phyloP scores from a whole-genome alignment of 2,888 invertebrate species.

The Nymphalis urticae region DNA sequence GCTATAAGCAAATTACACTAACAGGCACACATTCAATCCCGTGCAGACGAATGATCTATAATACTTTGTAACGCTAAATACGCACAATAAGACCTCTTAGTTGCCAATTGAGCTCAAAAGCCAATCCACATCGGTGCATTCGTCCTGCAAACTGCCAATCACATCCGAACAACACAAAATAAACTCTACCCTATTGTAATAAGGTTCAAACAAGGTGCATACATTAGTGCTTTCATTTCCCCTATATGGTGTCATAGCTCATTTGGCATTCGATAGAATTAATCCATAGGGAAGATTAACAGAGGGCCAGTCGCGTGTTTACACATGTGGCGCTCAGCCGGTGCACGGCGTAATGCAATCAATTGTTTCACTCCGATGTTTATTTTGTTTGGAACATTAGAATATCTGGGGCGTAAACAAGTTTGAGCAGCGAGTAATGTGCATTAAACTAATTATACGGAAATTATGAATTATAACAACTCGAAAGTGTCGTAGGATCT shows the following conservation, averaged over 20 bases:
- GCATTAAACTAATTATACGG: constrained; percentile 6
- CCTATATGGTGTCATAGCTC: constrained; percentile 66
- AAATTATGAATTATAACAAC: background rate
- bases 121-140: constrained; percentile 49
- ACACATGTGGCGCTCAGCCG: constrained; percentile 59
- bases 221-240: constrained; percentile 47
- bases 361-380: constrained; percentile 52
- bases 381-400: constrained; percentile 51
- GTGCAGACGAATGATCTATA: constrained; percentile 38
- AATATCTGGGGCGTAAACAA: constrained; percentile 23
- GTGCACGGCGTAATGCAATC: constrained; percentile 67
- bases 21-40: constrained; percentile 19
- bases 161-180: constrained; percentile 29
- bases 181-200: constrained; percentile 45
- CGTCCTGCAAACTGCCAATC: constrained; percentile 51
- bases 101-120: constrained; percentile 79
- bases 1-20: constrained; percentile 17
- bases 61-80: constrained; percentile 61
- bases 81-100: constrained; percentile 53
- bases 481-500: background rate
- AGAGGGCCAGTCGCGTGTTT: constrained; percentile 57
- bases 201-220: constrained; percentile 42
- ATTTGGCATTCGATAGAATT: constrained; percentile 79
- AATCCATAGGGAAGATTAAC: constrained; percentile 71
- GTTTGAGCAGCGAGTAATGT: background rate